phyloP scores from a whole-genome alignment of 2,888 invertebrate species.

The Aethes cnicana region DNA sequence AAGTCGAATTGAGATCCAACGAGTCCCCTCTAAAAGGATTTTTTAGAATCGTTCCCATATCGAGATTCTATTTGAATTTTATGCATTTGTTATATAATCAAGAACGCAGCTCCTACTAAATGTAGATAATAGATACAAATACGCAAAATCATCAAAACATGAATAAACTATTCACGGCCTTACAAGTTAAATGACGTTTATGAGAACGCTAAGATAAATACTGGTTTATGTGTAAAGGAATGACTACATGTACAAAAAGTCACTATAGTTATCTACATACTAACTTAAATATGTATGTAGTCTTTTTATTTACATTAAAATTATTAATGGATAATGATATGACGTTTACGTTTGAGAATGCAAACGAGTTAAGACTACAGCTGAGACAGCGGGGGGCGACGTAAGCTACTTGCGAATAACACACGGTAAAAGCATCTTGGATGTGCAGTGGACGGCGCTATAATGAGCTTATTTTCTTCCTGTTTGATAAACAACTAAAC shows the following conservation, averaged over 20 bases:
- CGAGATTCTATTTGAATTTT: neutral
- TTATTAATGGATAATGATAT: slow-evolving; percentile 54
- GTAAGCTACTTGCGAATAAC: neutral
- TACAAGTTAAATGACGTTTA: slow-evolving; percentile 22
- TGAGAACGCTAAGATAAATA: slow-evolving; percentile 30
- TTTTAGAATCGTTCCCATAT: neutral
- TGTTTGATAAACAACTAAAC: neutral
- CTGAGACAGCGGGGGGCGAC: slow-evolving; percentile 3
- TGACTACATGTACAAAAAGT: slow-evolving; percentile 31
- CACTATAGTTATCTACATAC: slow-evolving; percentile 42
- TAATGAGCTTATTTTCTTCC: slow-evolving; percentile 1
- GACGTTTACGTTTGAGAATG: slow-evolving; percentile 37
- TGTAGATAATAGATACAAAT: slow-evolving; percentile 13
- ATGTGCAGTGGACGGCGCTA: slow-evolving; percentile 30
- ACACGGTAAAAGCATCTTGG: slow-evolving; percentile 3
- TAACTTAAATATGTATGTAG: slow-evolving; percentile 42
- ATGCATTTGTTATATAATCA: slow-evolving; percentile 7
- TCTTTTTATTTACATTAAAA: slow-evolving; percentile 53
- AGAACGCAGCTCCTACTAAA: slow-evolving; percentile 14
- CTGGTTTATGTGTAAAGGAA: slow-evolving; percentile 28
- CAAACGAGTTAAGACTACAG: slow-evolving; percentile 39
- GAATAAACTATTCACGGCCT: slow-evolving; percentile 25
- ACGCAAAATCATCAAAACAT: slow-evolving; percentile 7
- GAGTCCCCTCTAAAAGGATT: neutral
- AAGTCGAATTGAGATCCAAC: neutral